These are phyloP conservation scores for Lathronympha strigana DNA, from an alignment of 2,888 invertebrate species.

Conservation along the genomic window DNA sequence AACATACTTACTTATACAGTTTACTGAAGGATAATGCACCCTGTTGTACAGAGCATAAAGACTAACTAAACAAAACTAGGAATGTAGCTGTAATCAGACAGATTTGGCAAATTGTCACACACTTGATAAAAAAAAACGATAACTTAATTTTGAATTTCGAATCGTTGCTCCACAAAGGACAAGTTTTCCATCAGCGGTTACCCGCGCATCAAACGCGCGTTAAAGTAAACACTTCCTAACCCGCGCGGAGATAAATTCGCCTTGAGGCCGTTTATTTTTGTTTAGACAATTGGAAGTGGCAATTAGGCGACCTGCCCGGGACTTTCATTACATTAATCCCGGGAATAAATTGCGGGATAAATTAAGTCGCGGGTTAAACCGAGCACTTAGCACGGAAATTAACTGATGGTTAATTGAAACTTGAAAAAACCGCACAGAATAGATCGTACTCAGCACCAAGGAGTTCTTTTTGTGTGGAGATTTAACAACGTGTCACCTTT, in stretches of 20 bases:
- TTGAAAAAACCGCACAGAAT: no score
- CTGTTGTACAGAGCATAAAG: no score
- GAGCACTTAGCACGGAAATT: conserved; percentile 76
- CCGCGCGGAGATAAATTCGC: conserved; percentile 43
- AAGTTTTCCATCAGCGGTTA: conserved; percentile 17
- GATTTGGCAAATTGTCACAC: no score
- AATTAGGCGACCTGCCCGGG: conserved; percentile 68
- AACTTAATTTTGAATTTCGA: not conserved
- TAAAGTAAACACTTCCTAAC: conserved; percentile 45
- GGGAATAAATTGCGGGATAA: conserved; percentile 78
- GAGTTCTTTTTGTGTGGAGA: no score
- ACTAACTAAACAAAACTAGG: no score
- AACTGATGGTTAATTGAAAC: conserved; percentile 80
- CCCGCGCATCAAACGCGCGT: conserved; percentile 30
- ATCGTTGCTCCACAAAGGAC: conserved; percentile 21
- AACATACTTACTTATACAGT: no score
- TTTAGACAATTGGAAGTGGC: conserved; percentile 74
- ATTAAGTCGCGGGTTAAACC: conserved; percentile 76
- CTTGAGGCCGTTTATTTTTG: conserved; percentile 59
- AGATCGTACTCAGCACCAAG: no score
- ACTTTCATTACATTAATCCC: conserved; percentile 77
- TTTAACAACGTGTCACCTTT: no score
- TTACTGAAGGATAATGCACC: no score
- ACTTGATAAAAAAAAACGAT: no score
- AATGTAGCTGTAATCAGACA: no score